Base-by-base conservation (phyloP, 2,888 invertebrate genomes). In the Chrysomela aeneicollis region DNA sequence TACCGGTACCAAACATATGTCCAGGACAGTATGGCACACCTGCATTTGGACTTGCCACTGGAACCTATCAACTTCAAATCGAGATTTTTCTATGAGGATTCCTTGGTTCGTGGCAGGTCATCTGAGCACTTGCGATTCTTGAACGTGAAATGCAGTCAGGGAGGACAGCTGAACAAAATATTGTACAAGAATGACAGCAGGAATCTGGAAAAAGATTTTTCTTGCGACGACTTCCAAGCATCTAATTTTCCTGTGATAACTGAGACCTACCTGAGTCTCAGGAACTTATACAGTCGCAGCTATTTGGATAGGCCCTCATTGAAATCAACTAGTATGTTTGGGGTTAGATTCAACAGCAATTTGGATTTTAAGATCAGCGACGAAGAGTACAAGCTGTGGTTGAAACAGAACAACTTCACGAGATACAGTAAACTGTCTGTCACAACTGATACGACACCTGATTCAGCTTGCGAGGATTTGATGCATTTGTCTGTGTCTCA, bases 301-400 rank as follows among this genome's bases (percentile, higher is more conserved):
- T 55, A 46, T 42, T 35, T 67, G 47, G 59, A 65, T 17, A 26
- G 30, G 17, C 52, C 59, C 1, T 17, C 37, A 17, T 42, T 35
- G 1, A 57, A 17, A 35, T 22, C 21, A 15, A 47, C 61, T 12
- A 49, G 42, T 12, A 6, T 15, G n/a, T 30, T 55, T 17, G 55
- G 61, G 19, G 54, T 55, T 17, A 49, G 49, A 35, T 53, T 62
- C 18, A 62, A 64, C 19, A 67, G 61, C 15, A 57, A 61, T 5
- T 18, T 61, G 12, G 61, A 68, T 42, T 52, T 64, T 15, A 52
- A 63, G 26, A 42, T 69, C 9, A 60, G 63, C 8, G 69, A 69
- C 18, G 57, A 58, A 6, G 71, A 71, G 10, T 71, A 71, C 19
- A 67, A 66, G 37, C 51, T 17, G 18, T 71, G 71, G 71, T 55